Evolutionary conservation across 1,140 invertebrate species (phyloP).

Genomic region (Temnothorax nylanderi): DNA sequence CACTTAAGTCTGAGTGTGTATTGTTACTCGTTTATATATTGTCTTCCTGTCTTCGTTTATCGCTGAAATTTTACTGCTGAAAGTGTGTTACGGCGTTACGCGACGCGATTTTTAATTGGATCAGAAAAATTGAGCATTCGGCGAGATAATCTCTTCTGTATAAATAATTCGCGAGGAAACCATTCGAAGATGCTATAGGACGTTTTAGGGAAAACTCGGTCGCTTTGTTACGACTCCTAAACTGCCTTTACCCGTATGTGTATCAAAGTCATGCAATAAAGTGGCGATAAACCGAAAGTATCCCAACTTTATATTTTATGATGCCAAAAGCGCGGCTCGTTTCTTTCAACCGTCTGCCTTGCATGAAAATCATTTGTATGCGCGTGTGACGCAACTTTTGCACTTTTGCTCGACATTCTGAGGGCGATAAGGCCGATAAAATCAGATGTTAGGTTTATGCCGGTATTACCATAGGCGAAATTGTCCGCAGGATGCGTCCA

Average conservation of each 20-base stretch:
- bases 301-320: constrained; percentile 34
- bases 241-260: constrained; percentile 22
- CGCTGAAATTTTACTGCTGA: background rate
- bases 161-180: background rate
- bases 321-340: background rate
- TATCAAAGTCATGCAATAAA: constrained; percentile 54
- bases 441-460: constrained; percentile 13
- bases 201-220: background rate
- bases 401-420: background rate
- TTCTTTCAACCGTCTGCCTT: constrained; percentile 8
- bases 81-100: constrained; percentile 3
- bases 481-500: constrained; percentile 37
- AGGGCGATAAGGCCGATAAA: constrained; percentile 10
- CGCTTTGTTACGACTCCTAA: constrained; percentile 32
- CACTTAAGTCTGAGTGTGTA: constrained; percentile 63
- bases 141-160: background rate
- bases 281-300: constrained; percentile 19
- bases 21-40: constrained; percentile 58
- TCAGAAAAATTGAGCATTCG: background rate
- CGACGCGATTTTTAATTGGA: background rate
- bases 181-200: background rate
- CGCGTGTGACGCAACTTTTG: background rate
- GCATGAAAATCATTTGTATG: constrained; percentile 36
- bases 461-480: constrained; percentile 36
- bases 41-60: constrained; percentile 50